Evolutionary conservation across 2,797 vertebrate species (phyloP), one percentile per base, ranked within the genome.

Genomic region (Stomatorhinus walkeri): DNA sequence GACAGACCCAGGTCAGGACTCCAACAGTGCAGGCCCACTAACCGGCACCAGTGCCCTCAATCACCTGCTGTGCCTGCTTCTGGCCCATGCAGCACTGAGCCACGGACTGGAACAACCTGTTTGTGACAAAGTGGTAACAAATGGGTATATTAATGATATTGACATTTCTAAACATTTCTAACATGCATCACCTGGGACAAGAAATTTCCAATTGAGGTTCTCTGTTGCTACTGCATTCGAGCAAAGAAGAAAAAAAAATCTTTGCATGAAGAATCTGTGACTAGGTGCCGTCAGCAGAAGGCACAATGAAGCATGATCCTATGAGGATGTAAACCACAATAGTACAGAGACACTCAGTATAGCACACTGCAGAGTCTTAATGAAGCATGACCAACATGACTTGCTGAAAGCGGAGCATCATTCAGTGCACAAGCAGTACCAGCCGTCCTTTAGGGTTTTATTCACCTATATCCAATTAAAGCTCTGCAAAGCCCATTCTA

Each of bases 81-180:
- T 99, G 98, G 91, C 98, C 98, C 98, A 99, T 99, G 93, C 98
- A 99, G 95, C 98, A 99, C 95, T 99, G 98, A 88, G 98, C 98
- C 24, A 99, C 98, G 0, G 98, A 99, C 95, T 99, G 98, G 96
- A 99, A 99, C 95, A 99, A 94, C 95, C 98, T 99, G 94, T 6
- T 90, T 28, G n/a, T 32, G 19, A 85, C 46, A 24, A 85, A 49
- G 10, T 48, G 49, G 88, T 36, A 6, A 72, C 28, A n/a, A 86
- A 90, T 0, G 32, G 19, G 1, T 4, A 84, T 24, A 22, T 48
- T 10, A 84, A 24, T 51, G n/a, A 22, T 3, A 10, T 2, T 19
- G 22, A 52, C 48, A 52, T 12, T 51, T 49, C 46, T 8, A 83
- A 76, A 28, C 28, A 32, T 81, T 81, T 79, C 14, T 46, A 81